These are phyloP conservation scores for Sipha maydis DNA, from an alignment of 2,888 invertebrate species.

Conservation along the genomic window DNA sequence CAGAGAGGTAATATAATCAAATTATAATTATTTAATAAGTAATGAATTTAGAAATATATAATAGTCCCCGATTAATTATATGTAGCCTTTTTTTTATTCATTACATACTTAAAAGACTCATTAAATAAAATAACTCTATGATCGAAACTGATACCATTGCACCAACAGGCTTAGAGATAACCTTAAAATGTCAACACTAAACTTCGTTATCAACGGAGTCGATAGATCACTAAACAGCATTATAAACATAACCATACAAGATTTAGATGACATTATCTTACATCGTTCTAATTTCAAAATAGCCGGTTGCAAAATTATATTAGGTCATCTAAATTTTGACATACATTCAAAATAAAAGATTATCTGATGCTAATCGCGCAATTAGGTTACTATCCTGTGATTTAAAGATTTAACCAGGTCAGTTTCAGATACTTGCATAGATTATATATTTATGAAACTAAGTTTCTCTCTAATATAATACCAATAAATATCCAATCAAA, in stretches of 20 bases:
- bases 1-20: too few relatives aligned
- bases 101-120: slow-evolving; percentile 25
- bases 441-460: too few relatives aligned
- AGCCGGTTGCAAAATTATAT: slow-evolving; percentile 16
- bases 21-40: too few relatives aligned
- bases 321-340: slow-evolving; percentile 23
- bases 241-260: slow-evolving; percentile 3
- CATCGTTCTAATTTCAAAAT: slow-evolving; percentile 10
- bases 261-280: slow-evolving; percentile 12
- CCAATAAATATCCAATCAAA: too few relatives aligned
- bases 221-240: slow-evolving; percentile 30
- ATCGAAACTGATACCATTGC: background rate
- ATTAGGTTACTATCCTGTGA: too few relatives aligned
- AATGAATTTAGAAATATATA: too few relatives aligned
- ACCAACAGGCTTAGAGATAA: slow-evolving; percentile 16
- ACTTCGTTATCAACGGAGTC: background rate
- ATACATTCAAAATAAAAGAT: background rate
- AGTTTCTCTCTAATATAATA: too few relatives aligned
- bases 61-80: too few relatives aligned
- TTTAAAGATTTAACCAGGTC: too few relatives aligned
- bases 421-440: too few relatives aligned
- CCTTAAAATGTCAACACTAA: slow-evolving; percentile 15
- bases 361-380: background rate
- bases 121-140: background rate
- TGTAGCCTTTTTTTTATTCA: too few relatives aligned